Evolutionary conservation across 1,140 invertebrate species (phyloP).

Genomic region (Rhagoletis zephyria): DNA sequence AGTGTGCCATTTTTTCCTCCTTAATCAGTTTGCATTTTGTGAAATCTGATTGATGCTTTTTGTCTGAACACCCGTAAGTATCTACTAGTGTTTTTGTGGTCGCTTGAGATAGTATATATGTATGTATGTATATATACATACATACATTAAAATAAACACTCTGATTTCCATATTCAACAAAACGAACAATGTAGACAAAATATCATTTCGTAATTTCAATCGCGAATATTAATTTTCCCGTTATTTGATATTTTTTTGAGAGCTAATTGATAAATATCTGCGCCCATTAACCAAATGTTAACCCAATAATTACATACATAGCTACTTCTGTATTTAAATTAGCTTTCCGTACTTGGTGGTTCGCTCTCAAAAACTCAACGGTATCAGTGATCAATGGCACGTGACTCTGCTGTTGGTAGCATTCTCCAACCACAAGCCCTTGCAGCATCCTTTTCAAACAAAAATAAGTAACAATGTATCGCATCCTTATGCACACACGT

Average conservation of each 20-base stretch:
- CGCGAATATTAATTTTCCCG: conserved; percentile 17
- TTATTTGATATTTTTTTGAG: conserved; percentile 15
- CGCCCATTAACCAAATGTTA: conserved; percentile 42
- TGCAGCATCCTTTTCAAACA: conserved; percentile 8
- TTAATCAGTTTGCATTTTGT: no score
- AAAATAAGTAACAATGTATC: conserved; percentile 25
- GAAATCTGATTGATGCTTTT: no score
- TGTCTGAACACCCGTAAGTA: no score
- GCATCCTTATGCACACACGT: not conserved
- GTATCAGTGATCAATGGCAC: conserved; percentile 25
- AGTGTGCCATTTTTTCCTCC: no score
- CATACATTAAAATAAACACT: not conserved
- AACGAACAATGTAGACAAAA: not conserved
- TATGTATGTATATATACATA: no score
- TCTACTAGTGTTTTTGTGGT: no score
- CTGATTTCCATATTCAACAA: not conserved
- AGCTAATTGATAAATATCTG: conserved; percentile 3
- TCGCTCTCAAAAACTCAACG: not conserved
- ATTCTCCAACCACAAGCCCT: conserved; percentile 3
- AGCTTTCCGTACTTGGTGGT: not conserved
- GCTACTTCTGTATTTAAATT: not conserved
- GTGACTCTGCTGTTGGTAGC: not conserved
- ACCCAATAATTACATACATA: not conserved
- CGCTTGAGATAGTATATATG: no score
- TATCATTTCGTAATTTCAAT: conserved; percentile 16